phyloP scores from a whole-genome alignment of 2,888 invertebrate genomes.

The Microchrysa polita region DNA sequence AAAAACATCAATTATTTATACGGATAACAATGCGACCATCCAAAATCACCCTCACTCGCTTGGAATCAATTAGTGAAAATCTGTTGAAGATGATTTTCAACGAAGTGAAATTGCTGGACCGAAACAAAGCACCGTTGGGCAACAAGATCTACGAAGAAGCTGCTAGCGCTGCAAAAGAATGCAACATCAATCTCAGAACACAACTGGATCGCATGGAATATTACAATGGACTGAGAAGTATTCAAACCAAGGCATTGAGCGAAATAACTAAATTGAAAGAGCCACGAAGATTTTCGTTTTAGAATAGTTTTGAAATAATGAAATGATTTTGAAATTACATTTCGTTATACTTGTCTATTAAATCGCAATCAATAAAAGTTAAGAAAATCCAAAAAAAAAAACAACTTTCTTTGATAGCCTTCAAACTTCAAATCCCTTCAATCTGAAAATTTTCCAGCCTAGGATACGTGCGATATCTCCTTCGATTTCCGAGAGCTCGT shows the following conservation, averaged over 20 bases:
- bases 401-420: too few species aligned
- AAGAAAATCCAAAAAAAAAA: too few species aligned
- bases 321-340: too few species aligned
- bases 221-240: conserved; percentile 7
- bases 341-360: too few species aligned
- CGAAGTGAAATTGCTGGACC: conserved; percentile 15
- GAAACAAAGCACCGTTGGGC: background rate
- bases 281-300: too few species aligned
- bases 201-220: conserved; percentile 13
- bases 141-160: conserved; percentile 16
- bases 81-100: conserved; percentile 6
- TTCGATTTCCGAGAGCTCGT: background rate
- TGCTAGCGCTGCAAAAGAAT: background rate
- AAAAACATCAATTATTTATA: too few species aligned
- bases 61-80: conserved; percentile 13
- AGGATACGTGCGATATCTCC: background rate
- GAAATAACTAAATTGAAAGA: background rate
- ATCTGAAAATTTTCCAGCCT: background rate
- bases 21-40: conserved; percentile 21
- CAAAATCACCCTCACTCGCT: conserved; percentile 3
- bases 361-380: too few species aligned
- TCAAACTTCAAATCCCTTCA: background rate
- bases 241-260: conserved; percentile 8
- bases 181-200: conserved; percentile 13
- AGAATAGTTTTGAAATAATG: too few species aligned